Evolutionary conservation across 2,797 vertebrate species (phyloP).

Genomic region (Cetoscarus ocellatus): DNA sequence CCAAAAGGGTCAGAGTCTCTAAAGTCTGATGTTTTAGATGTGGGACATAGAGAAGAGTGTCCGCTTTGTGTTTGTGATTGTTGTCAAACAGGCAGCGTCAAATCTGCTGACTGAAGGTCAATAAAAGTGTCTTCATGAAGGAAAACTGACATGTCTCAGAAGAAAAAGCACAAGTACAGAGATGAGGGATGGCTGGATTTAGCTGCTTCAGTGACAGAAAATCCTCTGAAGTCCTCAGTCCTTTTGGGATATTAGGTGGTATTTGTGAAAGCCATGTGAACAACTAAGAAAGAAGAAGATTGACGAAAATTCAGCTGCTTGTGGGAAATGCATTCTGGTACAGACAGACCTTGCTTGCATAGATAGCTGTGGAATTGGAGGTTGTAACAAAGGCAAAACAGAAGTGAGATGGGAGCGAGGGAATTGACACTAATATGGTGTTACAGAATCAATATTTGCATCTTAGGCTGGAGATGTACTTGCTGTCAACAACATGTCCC

Average conservation of each 20-base stretch:
- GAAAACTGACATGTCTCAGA: background rate
- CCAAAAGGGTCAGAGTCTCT: slow-evolving; percentile 41
- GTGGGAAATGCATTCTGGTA: background rate
- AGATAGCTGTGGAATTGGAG: no score
- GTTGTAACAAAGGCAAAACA: no score
- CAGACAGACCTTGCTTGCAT: background rate
- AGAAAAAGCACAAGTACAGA: background rate
- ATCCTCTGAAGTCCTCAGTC: background rate
- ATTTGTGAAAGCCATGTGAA: background rate
- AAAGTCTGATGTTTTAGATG: slow-evolving; percentile 15
- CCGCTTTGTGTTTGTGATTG: background rate
- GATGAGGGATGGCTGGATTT: background rate
- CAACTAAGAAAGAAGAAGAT: background rate
- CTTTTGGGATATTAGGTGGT: background rate
- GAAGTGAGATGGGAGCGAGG: no score
- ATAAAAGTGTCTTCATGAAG: background rate
- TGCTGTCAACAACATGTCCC: no score
- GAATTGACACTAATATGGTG: no score
- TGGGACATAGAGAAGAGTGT: background rate
- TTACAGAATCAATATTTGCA: no score
- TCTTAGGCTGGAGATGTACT: no score
- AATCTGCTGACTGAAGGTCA: background rate
- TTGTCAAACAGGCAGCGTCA: background rate
- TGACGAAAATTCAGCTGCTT: background rate
- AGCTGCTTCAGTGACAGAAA: background rate